A percentile compares a stretch with the other conserved stretches of the same genome.
Conservation (phyloP, 2,888 invertebrate genomes). For the Hipparchia semele region DNA sequence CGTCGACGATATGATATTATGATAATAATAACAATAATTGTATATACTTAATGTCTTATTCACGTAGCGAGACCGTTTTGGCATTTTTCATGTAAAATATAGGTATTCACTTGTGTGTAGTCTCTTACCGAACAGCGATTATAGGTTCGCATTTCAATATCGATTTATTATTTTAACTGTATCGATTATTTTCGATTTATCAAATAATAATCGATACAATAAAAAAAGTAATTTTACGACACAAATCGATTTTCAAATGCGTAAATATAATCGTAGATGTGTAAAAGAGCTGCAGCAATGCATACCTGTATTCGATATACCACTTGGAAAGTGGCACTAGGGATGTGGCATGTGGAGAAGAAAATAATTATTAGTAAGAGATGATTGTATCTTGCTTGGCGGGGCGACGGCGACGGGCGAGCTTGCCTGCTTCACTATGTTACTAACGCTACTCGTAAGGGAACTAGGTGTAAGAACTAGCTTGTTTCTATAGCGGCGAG, state of each 20-base stretch:
- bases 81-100: background rate
- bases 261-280: background rate
- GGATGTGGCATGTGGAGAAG: background rate
- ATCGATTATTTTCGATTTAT: background rate
- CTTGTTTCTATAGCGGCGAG: slow-evolving; percentile 72
- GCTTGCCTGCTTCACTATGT: slow-evolving; percentile 70
- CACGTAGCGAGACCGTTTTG: background rate
- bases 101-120: background rate
- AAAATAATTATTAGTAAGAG: slow-evolving; percentile 54
- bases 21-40: slow-evolving; percentile 60
- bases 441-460: slow-evolving; percentile 68
- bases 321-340: background rate
- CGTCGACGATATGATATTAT: slow-evolving; percentile 44
- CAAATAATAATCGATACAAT: background rate
- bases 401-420: slow-evolving; percentile 50
- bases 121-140: background rate
- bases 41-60: slow-evolving; percentile 56
- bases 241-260: slow-evolving; percentile 11
- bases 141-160: background rate
- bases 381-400: slow-evolving; percentile 61
- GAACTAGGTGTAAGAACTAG: slow-evolving; percentile 73
- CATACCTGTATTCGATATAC: background rate
- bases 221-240: background rate
- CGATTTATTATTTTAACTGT: background rate
- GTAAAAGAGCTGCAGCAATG: background rate